Conservation (phyloP, 2,888 invertebrate species). For the Cartodere bifasciata region DNA sequence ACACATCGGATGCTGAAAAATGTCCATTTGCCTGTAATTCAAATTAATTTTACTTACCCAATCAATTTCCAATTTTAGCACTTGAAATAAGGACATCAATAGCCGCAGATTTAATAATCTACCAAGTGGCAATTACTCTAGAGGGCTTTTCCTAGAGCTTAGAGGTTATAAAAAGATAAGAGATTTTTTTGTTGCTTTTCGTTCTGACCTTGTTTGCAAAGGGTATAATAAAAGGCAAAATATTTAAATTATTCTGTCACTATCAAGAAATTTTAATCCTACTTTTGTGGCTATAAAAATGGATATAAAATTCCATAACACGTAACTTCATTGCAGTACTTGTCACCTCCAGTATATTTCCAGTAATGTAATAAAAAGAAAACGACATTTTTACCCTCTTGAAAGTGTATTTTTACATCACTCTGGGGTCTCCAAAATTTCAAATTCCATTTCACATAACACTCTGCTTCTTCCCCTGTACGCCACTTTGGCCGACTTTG, state of each 20-base stretch:
- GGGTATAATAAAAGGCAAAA: slow-evolving; percentile 29
- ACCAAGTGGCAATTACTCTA: too few species aligned
- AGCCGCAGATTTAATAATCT: too few species aligned
- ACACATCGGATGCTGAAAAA: too few species aligned
- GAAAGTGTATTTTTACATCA: slow-evolving; percentile 38
- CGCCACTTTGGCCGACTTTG: slow-evolving; percentile 25
- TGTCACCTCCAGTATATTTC: slow-evolving; percentile 35
- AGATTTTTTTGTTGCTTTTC: too few species aligned
- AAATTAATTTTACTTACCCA: too few species aligned
- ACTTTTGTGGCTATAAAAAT: slow-evolving; percentile 33
- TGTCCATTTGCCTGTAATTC: too few species aligned
- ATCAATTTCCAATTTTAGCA: too few species aligned
- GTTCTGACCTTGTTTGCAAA: slow-evolving; percentile 14
- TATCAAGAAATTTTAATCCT: slow-evolving; percentile 34
- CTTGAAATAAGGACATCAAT: too few species aligned
- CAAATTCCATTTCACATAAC: slow-evolving; percentile 36
- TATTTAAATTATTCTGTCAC: slow-evolving; percentile 32
- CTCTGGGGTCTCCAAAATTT: slow-evolving; percentile 37
- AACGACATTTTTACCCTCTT: slow-evolving; percentile 33
- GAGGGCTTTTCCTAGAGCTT: too few species aligned
- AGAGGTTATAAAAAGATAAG: too few species aligned
- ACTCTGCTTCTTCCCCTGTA: slow-evolving; percentile 22
- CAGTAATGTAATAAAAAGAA: slow-evolving; percentile 35
- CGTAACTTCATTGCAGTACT: slow-evolving; percentile 33
- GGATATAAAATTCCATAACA: slow-evolving; percentile 36